Evolutionary conservation across 35 echinoderm and acorn worm species (phyloP).

Genomic region (Anneissia japonica): DNA sequence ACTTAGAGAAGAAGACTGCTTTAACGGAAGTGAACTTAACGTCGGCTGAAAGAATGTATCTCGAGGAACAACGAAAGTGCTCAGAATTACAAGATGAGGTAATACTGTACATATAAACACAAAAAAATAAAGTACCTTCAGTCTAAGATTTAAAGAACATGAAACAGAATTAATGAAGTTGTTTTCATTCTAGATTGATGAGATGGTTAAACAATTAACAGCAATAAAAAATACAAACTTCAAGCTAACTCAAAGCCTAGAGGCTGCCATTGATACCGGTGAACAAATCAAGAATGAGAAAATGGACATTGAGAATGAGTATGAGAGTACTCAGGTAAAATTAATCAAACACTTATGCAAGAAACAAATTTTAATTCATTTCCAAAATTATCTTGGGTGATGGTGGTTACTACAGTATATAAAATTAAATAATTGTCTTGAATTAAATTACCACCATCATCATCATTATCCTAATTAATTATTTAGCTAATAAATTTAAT

Average conservation of each 20-base stretch:
- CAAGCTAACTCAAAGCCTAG: slow-evolving; percentile 68
- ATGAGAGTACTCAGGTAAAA: slow-evolving; percentile 56
- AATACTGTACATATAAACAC: background rate
- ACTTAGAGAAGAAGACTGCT: slow-evolving; percentile 64
- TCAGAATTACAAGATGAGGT: slow-evolving; percentile 68
- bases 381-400: background rate
- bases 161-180: background rate
- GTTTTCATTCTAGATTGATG: slow-evolving; percentile 33
- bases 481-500: background rate
- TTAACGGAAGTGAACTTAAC: slow-evolving; percentile 47
- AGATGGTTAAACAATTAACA: slow-evolving; percentile 49
- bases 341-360: no score
- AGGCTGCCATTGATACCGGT: slow-evolving; percentile 74
- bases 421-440: no score
- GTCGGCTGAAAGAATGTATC: slow-evolving; percentile 51
- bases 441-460: no score
- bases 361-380: no score
- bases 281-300: slow-evolving; percentile 66
- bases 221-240: slow-evolving; percentile 59
- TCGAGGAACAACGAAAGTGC: slow-evolving; percentile 59
- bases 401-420: no score
- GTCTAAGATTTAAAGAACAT: background rate
- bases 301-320: slow-evolving; percentile 60
- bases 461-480: no score
- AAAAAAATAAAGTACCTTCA: no score